Conservation (phyloP, 1,140 invertebrate species). For the Apocrypta bakeri region DNA sequence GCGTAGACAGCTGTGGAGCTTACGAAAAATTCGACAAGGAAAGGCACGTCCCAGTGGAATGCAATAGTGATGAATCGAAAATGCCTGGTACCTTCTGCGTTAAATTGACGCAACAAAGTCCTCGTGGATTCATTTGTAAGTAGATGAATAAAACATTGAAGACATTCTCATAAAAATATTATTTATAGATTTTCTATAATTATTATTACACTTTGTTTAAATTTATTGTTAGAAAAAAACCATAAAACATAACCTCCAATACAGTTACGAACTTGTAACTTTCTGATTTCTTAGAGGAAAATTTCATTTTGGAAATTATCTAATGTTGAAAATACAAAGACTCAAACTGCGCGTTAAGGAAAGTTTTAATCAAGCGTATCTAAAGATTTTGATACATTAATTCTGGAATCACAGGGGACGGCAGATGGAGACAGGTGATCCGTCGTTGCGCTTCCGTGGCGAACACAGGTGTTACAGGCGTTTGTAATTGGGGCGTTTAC, state of each 20-base stretch:
- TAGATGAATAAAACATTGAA: slow-evolving; percentile 56
- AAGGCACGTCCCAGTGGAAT: slow-evolving; percentile 89
- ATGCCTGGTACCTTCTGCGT: slow-evolving; percentile 96
- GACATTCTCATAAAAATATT: not conserved
- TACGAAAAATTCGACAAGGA: slow-evolving; percentile 88
- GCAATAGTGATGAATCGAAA: slow-evolving; percentile 90
- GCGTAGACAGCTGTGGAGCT: slow-evolving; percentile 88
- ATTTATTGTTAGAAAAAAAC: no score
- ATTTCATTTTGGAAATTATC: no score
- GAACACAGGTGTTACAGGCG: slow-evolving; percentile 91
- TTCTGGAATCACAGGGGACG: slow-evolving; percentile 82
- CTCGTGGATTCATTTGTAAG: slow-evolving; percentile 93
- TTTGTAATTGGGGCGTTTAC: slow-evolving; percentile 95
- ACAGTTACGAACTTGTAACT: no score
- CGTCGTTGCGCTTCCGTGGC: slow-evolving; percentile 91
- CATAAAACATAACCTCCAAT: not conserved
- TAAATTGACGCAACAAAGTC: slow-evolving; percentile 91
- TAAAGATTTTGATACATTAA: no score
- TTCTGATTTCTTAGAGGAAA: no score
- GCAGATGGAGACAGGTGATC: slow-evolving; percentile 93
- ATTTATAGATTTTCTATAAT: not conserved
- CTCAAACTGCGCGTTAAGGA: no score
- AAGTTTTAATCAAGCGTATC: no score
- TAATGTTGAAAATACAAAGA: no score
- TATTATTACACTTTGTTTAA: no score